Base-by-base conservation (phyloP, 2,113 vertebrate genomes). In the Lucifuga dentata region DNA sequence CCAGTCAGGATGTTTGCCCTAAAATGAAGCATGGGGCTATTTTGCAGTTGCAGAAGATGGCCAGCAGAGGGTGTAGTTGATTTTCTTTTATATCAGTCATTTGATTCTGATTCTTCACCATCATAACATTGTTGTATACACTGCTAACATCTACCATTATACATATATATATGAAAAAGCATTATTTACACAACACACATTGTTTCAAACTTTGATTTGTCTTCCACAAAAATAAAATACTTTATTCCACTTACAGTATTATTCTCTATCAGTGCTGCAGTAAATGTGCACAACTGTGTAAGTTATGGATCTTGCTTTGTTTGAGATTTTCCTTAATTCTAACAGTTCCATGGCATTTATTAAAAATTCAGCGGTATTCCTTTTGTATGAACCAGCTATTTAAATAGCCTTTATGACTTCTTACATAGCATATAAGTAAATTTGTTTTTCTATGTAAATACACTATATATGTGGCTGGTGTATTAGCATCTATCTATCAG, bases 11-110 rank as follows among this genome's bases (percentile, higher is more conserved):
- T 8, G 2, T 8, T 2, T 11, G 11, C 12, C 38, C 8, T 46
- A 11, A 46, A 8, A 21, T 46, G 19, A 13, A n/a, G n/a, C n/a
- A n/a, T n/a, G n/a, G 9, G 15, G 8, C 5, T 5, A 48, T n/a
- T 36, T 19, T 82, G 80, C 64, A 72, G 41, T 62, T 57, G 56
- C 83, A 61, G 10, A 39, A 19, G 1, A 49, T 38, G 43, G 15
- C 83, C 86, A 88, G 33, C 23, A 88, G 88, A 86, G 74, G 74
- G 5, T 11, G 64, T 15, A 19, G 52, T 78, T 76, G 78, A 2
- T 52, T 45, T 48, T 67, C 39, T 63, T 76, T 67, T 64, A 45
- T 7, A 60, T 8, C 17, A 13, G 49, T 8, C 9, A 0, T 16
- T 17, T 39, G 11, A 5, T 53, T 0, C 0, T 8, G 21, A 15